Base-by-base conservation (phyloP, 1,140 invertebrate genomes). In the Maconellicoccus hirsutus region DNA sequence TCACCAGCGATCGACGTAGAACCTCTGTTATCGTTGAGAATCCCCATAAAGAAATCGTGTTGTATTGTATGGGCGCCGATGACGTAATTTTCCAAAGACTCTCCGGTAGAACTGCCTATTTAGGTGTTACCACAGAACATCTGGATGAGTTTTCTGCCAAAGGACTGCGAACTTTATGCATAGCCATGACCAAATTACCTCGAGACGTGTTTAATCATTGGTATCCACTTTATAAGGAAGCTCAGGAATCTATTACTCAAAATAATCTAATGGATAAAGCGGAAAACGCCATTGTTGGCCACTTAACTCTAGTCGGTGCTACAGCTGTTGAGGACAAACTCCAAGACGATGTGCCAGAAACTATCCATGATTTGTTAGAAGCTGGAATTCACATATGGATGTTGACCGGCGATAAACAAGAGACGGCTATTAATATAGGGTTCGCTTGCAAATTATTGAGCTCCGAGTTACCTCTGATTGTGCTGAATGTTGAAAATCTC, bases 341-440 rank as follows among this genome's bases (percentile, higher is more conserved):
- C 1, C 92, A 94, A 76, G 89, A 91, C 27, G 84, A 86, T 33
- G 69, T 73, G 16, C 72, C 72, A 21, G 69, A 73, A 39, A 73
- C 71, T 21, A 72, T 74, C 3, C 52, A 10, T 66, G 39, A 72
- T 27, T 39, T 73, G 14, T 22, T 38, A 59, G 19, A 59, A 6
- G 72, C 72, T 12, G 26, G 23, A 33, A 73, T 73, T 10, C 66
- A 71, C 26, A 12, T 73, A 27, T 73, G 72, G 72, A 61, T 73
- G 23, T 59, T 73, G 16, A 73, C 72, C 21, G 72, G 72, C 12
- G 72, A 73, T 22, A 73, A 72, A 72, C 33, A 72, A 70, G 61
- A 99, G 82, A 98, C 96, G 1, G 96, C 96, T 39, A 88, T 98
- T 63, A 98, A 98, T 79, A 91, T 99, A 75, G 96, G 96, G 0